A percentile compares a stretch with the other conserved stretches of the same genome.
These are phyloP conservation scores for Phaenicophaeus curvirostris DNA, from an alignment of 2,797 vertebrate genomes.

Conservation along the genomic window DNA sequence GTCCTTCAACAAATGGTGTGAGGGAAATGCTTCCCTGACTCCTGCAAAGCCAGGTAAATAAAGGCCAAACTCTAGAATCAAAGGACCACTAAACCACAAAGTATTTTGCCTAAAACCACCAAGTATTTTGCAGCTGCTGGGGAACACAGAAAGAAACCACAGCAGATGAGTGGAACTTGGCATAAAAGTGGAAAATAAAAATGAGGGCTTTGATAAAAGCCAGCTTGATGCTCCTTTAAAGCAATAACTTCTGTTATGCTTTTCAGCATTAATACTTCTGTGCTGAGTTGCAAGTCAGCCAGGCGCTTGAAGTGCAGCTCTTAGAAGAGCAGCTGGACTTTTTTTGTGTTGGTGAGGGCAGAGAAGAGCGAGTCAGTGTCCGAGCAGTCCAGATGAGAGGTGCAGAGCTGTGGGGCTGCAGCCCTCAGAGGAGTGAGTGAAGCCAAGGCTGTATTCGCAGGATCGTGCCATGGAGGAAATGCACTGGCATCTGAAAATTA, in stretches of 20 bases:
- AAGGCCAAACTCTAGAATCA: not conserved
- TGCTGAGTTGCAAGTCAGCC: not conserved
- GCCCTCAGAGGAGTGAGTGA: not conserved
- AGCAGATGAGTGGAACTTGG: not conserved
- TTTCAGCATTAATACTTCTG: not conserved
- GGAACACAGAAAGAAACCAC: not conserved
- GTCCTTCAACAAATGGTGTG: not conserved
- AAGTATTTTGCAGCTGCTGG: not conserved
- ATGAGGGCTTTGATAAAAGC: not conserved
- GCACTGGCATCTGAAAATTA: not conserved
- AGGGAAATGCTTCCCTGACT: not conserved
- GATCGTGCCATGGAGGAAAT: not conserved
- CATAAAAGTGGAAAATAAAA: not conserved
- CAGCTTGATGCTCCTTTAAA: not conserved
- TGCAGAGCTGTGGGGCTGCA: not conserved
- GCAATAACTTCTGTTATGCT: not conserved
- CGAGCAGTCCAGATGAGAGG: not conserved
- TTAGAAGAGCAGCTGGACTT: not conserved
- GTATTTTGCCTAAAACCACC: not conserved
- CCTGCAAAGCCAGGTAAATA: not conserved
- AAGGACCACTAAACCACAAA: not conserved
- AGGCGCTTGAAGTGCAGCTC: not conserved
- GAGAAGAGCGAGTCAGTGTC: not conserved
- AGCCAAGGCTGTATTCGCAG: not conserved
- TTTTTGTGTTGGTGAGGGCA: accelerated